Conservation (phyloP, 2,113 vertebrate genomes). For the Drymodes brunneopygia region DNA sequence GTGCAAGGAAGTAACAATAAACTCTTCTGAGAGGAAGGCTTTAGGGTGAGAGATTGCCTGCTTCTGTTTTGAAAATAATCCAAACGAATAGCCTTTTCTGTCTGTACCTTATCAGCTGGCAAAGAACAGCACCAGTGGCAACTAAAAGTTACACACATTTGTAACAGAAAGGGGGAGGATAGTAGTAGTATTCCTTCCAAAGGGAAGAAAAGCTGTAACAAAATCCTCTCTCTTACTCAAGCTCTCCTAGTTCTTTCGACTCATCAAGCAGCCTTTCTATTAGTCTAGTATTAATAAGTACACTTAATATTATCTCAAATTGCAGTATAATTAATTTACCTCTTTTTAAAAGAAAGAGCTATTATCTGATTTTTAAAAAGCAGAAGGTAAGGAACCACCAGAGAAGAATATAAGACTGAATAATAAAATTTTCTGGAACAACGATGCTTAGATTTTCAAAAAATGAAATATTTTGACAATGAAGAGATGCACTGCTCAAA, state of each 20-base stretch:
- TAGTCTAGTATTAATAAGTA: not conserved
- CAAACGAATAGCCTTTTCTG: not conserved
- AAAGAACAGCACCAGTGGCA: not conserved
- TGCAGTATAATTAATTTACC: not conserved
- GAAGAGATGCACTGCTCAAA: not conserved
- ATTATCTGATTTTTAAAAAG: not conserved
- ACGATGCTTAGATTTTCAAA: not conserved
- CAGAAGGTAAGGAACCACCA: not conserved
- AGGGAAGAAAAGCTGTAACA: not conserved
- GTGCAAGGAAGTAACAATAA: not conserved
- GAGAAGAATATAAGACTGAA: not conserved
- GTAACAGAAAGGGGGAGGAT: not conserved
- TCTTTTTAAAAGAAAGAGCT: not conserved
- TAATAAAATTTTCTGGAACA: not conserved
- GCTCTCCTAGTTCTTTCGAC: not conserved
- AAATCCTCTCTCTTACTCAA: not conserved
- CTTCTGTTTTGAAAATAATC: slow-evolving; percentile 11
- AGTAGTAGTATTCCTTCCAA: not conserved
- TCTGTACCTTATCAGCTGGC: slow-evolving; percentile 30
- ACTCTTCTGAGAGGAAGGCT: not conserved
- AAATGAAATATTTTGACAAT: not conserved
- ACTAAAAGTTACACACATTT: not conserved
- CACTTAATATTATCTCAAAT: not conserved
- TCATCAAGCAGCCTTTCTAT: not conserved
- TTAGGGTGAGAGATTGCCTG: not conserved